Conservation (phyloP, 1,140 invertebrate genomes). For the Telenomus remus region DNA sequence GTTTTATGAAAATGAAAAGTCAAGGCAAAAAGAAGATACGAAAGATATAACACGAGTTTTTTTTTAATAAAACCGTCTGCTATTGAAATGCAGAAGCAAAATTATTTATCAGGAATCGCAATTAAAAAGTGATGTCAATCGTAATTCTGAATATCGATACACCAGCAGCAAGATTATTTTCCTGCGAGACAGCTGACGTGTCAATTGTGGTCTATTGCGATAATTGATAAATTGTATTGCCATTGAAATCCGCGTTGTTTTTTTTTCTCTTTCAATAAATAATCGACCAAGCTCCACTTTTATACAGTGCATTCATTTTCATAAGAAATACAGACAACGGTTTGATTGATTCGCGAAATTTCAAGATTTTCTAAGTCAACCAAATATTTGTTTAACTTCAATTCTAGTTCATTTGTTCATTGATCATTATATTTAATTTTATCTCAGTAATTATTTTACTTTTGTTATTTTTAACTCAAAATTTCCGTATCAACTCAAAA, state of each 20-base stretch:
- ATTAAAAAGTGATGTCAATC: slow-evolving; percentile 23
- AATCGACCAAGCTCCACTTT: background rate
- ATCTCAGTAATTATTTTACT: too few relatives aligned
- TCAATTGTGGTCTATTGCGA: slow-evolving; percentile 34
- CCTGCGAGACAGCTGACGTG: slow-evolving; percentile 9
- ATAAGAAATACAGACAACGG: background rate
- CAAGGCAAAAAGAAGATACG: too few relatives aligned
- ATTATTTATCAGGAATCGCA: slow-evolving; percentile 5
- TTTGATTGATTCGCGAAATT: too few relatives aligned
- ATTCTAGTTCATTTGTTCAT: too few relatives aligned
- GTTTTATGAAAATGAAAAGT: too few relatives aligned
- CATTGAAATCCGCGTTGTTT: slow-evolving; percentile 25
- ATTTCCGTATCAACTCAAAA: too few relatives aligned
- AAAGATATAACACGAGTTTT: too few relatives aligned
- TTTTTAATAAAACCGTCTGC: too few relatives aligned
- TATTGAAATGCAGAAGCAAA: too few relatives aligned
- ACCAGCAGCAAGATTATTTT: background rate
- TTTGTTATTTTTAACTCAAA: too few relatives aligned
- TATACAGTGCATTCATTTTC: background rate
- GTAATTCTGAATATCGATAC: slow-evolving; percentile 21
- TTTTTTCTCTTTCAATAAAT: slow-evolving; percentile 26
- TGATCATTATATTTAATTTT: background rate
- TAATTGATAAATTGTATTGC: slow-evolving; percentile 47
- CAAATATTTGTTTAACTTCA: background rate
- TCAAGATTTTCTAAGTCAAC: too few relatives aligned